Evolutionary conservation across 1,140 invertebrate genomes (phyloP).

Genomic region (Scaptomyza montana): DNA sequence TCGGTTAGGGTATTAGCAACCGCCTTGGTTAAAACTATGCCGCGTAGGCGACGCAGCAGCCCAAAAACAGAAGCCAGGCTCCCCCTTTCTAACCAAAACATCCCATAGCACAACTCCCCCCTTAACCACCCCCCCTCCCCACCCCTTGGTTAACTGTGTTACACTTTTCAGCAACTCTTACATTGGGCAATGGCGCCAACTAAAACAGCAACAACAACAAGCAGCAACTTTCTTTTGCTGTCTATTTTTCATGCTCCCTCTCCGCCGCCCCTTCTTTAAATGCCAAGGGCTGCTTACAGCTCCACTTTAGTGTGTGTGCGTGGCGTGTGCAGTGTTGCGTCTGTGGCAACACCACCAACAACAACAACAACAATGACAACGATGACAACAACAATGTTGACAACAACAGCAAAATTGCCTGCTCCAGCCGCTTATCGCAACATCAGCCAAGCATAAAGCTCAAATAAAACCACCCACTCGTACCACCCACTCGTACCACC

Average conservation of each 20-base stretch:
- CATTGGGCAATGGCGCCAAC: constrained; percentile 75
- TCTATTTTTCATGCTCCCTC: constrained; percentile 62
- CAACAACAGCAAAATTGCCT: constrained; percentile 44
- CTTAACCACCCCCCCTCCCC: constrained; percentile 4
- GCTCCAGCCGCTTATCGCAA: constrained; percentile 70
- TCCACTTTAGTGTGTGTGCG: constrained; percentile 5
- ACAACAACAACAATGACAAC: constrained; percentile 21
- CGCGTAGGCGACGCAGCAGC: constrained; percentile 66
- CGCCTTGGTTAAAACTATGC: constrained; percentile 64
- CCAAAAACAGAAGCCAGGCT: constrained; percentile 8
- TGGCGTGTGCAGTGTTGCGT: constrained; percentile 72
- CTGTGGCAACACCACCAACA: constrained; percentile 49
- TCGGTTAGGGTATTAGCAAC: constrained; percentile 27
- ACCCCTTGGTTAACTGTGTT: constrained; percentile 61
- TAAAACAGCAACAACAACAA: constrained; percentile 57
- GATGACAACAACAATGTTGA: constrained; percentile 18
- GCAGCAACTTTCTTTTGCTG: constrained; percentile 32
- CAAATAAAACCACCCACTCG: constrained; percentile 15
- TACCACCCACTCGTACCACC: constrained; percentile 17
- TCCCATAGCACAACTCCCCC: neutral
- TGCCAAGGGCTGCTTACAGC: constrained; percentile 33
- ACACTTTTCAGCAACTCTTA: constrained; percentile 81
- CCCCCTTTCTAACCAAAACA: neutral
- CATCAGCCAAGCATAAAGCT: constrained; percentile 80
- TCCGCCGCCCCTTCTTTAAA: constrained; percentile 25